Evolutionary conservation across 2,888 invertebrate species (phyloP).

Genomic region (Apotomis turbidana): DNA sequence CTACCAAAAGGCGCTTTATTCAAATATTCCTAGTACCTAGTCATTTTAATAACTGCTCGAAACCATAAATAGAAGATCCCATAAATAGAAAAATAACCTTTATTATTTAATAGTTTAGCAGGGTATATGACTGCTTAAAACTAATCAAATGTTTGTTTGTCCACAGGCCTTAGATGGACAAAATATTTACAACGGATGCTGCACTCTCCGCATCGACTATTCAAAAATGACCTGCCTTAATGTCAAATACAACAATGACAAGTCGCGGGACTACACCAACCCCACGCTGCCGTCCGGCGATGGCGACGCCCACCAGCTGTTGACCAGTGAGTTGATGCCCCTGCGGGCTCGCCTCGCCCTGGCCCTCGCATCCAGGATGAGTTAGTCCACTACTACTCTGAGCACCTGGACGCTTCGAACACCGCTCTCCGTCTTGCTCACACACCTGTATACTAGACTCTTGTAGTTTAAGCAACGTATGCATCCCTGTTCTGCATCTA

Average conservation of each 20-base stretch:
- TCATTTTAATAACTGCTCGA: too few relatives aligned
- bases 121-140: background rate
- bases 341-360: slow-evolving; percentile 80
- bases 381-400: slow-evolving; percentile 82
- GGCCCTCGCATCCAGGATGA: slow-evolving; percentile 85
- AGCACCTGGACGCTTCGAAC: slow-evolving; percentile 73
- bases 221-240: slow-evolving; percentile 99
- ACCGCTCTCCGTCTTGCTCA: slow-evolving; percentile 58
- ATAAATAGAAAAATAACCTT: too few relatives aligned
- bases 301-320: slow-evolving; percentile 84
- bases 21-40: too few relatives aligned
- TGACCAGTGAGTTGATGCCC: slow-evolving; percentile 87
- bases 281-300: slow-evolving; percentile 98
- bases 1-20: too few relatives aligned
- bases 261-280: slow-evolving; percentile 99
- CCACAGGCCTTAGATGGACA: slow-evolving; percentile 96
- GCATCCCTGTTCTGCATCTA: slow-evolving; percentile 35
- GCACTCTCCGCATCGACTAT: slow-evolving; percentile 99
- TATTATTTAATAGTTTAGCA: too few relatives aligned
- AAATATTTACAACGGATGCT: slow-evolving; percentile 99
- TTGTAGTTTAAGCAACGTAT: slow-evolving; percentile 38
- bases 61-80: too few relatives aligned
- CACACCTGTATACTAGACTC: slow-evolving; percentile 42
- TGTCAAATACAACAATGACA: slow-evolving; percentile 99
- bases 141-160: slow-evolving; percentile 50